A percentile compares a stretch with the other conserved stretches of the same genome.
Evolutionary conservation across 2,113 vertebrate genomes (phyloP).

Genomic region (Tauraco erythrolophus): DNA sequence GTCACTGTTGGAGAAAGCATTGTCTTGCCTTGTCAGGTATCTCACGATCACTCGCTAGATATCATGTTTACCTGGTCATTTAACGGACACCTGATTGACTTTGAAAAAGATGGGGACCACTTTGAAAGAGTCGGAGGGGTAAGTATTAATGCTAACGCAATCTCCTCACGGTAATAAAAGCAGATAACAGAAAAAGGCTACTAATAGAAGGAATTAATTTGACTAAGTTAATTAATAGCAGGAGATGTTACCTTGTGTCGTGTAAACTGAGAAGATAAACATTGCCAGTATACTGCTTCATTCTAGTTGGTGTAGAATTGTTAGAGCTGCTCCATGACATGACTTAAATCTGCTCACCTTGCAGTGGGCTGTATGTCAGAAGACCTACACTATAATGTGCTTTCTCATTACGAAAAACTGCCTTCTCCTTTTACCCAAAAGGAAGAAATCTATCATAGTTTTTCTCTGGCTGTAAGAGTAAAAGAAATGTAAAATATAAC

Average conservation of each 20-base stretch:
- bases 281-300: neutral
- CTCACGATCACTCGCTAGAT: conserved; percentile 91
- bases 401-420: neutral
- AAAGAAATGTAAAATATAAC: neutral
- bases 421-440: neutral
- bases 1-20: conserved; percentile 96
- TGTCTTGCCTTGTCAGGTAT: conserved; percentile 94
- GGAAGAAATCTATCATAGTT: neutral
- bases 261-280: neutral
- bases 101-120: conserved; percentile 92
- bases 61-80: conserved; percentile 95
- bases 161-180: neutral
- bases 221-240: neutral
- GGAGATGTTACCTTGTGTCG: neutral
- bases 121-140: conserved; percentile 97
- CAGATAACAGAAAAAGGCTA: neutral
- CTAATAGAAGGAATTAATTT: neutral
- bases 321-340: neutral
- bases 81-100: conserved; percentile 94
- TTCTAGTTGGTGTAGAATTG: neutral
- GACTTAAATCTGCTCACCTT: neutral
- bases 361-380: neutral
- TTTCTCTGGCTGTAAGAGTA: neutral
- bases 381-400: neutral
- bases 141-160: conserved; percentile 77